Percentiles rank a stretch among this genome's conserved stretches.
Conservation (phyloP, 1,140 invertebrate genomes). For the Agrypnia vestita region DNA sequence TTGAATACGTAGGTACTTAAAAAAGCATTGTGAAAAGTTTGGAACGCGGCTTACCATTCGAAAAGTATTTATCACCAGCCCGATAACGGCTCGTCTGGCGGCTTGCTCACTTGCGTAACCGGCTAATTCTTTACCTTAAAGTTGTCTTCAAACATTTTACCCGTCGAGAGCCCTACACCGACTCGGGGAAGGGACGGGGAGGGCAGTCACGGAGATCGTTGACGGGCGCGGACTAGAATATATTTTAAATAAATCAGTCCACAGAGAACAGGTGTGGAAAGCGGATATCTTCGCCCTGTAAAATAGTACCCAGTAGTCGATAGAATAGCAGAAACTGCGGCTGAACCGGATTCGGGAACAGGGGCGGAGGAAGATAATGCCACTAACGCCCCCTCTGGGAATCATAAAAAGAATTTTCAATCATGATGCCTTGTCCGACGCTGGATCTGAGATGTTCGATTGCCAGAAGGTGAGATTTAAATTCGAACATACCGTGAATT, state of each 20-base stretch:
- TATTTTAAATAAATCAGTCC: slow-evolving; percentile 60
- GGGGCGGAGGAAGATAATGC: slow-evolving; percentile 33
- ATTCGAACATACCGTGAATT: slow-evolving; percentile 11
- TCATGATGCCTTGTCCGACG: slow-evolving; percentile 39
- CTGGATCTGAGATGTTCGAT: slow-evolving; percentile 12
- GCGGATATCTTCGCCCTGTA: slow-evolving; percentile 25
- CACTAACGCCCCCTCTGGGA: slow-evolving; percentile 53
- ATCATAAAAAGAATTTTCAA: slow-evolving; percentile 59
- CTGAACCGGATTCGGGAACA: not conserved
- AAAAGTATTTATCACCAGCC: not conserved
- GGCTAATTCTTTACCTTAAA: slow-evolving; percentile 48
- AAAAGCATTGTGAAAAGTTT: not conserved
- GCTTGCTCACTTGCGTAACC: not conserved
- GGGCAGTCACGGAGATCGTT: slow-evolving; percentile 47
- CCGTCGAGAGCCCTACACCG: not conserved
- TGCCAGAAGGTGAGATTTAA: not conserved
- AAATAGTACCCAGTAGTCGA: not conserved
- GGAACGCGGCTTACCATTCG: not conserved
- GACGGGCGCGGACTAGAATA: slow-evolving; percentile 57
- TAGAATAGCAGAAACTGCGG: no score
- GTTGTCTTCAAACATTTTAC: slow-evolving; percentile 56
- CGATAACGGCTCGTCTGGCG: not conserved
- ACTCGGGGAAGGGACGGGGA: slow-evolving; percentile 5
- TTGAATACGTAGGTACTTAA: no score
- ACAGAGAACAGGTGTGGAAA: slow-evolving; percentile 43